phyloP scores from a whole-genome alignment of 2,888 invertebrate genomes.

The Amblyjoppa fuscipennis region DNA sequence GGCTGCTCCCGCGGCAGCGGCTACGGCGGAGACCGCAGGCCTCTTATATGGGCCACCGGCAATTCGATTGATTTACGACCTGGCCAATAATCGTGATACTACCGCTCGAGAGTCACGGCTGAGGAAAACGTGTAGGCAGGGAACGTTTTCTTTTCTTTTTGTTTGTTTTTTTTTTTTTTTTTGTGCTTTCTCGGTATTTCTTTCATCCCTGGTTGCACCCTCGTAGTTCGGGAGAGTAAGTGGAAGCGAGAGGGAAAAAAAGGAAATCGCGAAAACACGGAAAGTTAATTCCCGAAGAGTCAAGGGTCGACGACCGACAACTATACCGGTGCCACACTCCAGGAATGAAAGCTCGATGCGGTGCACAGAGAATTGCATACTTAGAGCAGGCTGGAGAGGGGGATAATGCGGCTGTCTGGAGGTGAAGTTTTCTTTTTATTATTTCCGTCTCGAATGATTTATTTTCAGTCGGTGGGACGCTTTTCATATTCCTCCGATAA shows the following conservation, averaged over 20 bases:
- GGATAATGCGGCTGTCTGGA: background rate
- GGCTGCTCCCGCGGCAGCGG: conserved; percentile 14
- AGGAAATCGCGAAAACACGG: conserved; percentile 42
- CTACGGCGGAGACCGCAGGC: conserved; percentile 35
- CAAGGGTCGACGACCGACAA: conserved; percentile 13
- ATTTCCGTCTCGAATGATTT: background rate
- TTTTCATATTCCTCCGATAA: background rate
- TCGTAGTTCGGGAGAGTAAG: background rate
- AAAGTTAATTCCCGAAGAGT: conserved; percentile 37
- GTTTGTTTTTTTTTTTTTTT: too few species aligned
- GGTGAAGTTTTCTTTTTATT: background rate
- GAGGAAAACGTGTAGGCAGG: conserved; percentile 21
- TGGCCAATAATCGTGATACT: conserved; percentile 64
- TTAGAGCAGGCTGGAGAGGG: background rate
- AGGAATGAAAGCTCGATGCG: background rate
- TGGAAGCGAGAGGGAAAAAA: conserved; percentile 1
- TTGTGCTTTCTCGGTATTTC: conserved; percentile 5
- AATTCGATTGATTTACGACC: conserved; percentile 66
- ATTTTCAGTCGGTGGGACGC: background rate
- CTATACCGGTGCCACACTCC: background rate
- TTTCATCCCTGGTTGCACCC: conserved; percentile 17
- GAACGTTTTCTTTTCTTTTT: too few species aligned
- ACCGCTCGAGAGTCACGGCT: conserved; percentile 36
- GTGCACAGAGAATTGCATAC: conserved; percentile 9
- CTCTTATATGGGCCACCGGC: conserved; percentile 55